These are phyloP conservation scores for Lateolabrax maculatus DNA, from an alignment of 2,797 vertebrate species.

Conservation along the genomic window DNA sequence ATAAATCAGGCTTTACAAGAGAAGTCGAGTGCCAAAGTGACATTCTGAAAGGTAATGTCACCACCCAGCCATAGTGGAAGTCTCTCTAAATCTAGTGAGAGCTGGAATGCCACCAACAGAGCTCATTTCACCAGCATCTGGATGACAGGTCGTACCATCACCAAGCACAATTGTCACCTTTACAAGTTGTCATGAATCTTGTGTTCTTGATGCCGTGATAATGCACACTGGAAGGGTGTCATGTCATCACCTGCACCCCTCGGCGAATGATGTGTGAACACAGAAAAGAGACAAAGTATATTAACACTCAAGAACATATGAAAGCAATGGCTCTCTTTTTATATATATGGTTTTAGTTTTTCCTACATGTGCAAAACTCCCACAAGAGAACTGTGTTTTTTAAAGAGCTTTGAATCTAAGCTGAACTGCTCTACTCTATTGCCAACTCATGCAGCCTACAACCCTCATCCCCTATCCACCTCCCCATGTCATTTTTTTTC, in stretches of 20 bases:
- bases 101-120: constrained; percentile 65
- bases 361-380: constrained; percentile 36
- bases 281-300: constrained; percentile 29
- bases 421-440: constrained; percentile 28
- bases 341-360: constrained; percentile 17
- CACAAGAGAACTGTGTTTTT: constrained; percentile 31
- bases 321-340: constrained; percentile 29
- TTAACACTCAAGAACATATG: constrained; percentile 47
- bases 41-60: constrained; percentile 68
- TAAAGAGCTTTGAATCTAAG: constrained; percentile 50
- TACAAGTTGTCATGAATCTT: constrained; percentile 75
- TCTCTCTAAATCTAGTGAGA: constrained; percentile 56
- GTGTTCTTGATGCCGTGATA: constrained; percentile 73
- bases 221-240: constrained; percentile 62
- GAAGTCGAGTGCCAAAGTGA: constrained; percentile 56
- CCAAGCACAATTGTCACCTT: constrained; percentile 78
- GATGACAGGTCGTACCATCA: constrained; percentile 77
- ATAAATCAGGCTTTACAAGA: constrained; percentile 66
- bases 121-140: constrained; percentile 74
- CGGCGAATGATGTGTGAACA: constrained; percentile 62
- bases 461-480: constrained; percentile 58
- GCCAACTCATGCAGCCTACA: constrained; percentile 51
- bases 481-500: constrained; percentile 60
- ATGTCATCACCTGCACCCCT: constrained; percentile 74
- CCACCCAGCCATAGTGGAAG: constrained; percentile 60